Conservation (phyloP, 2,113 vertebrate species). For the Leucosticte australis region DNA sequence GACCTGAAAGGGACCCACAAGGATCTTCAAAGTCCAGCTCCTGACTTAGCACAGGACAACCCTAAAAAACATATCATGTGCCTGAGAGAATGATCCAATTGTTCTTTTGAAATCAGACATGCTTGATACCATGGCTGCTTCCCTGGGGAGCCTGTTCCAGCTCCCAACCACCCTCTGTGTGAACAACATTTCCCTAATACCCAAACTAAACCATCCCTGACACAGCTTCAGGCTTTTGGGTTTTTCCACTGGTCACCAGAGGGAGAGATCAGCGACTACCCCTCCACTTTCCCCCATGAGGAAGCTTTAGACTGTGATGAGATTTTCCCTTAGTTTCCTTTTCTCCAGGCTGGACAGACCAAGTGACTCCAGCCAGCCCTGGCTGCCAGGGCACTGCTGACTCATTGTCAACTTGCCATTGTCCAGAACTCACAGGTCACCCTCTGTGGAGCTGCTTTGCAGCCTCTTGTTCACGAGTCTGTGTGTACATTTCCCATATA, state of each 20-base stretch:
- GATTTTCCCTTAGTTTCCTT: not conserved
- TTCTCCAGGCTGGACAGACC: not conserved
- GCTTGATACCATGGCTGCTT: not conserved
- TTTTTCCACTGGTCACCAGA: not conserved
- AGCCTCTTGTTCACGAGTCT: rapidly evolving
- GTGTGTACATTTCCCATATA: not conserved
- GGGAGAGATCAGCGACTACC: not conserved
- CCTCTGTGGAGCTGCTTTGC: not conserved
- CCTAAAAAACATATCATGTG: not conserved
- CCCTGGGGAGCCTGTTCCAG: not conserved
- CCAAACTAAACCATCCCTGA: too few species aligned
- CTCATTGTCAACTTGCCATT: not conserved
- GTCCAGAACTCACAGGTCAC: too few species aligned
- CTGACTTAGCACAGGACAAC: not conserved
- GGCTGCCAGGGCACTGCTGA: not conserved
- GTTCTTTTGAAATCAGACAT: not conserved
- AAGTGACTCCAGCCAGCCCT: not conserved
- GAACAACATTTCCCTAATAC: not conserved
- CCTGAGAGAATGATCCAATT: not conserved
- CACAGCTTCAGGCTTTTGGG: not conserved
- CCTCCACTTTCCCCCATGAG: rapidly evolving
- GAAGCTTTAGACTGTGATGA: not conserved
- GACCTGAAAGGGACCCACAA: not conserved
- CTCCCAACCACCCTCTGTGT: not conserved
- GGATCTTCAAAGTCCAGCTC: not conserved